Base-by-base conservation (phyloP, 2,113 vertebrate species). In the Mustelus asterias region DNA sequence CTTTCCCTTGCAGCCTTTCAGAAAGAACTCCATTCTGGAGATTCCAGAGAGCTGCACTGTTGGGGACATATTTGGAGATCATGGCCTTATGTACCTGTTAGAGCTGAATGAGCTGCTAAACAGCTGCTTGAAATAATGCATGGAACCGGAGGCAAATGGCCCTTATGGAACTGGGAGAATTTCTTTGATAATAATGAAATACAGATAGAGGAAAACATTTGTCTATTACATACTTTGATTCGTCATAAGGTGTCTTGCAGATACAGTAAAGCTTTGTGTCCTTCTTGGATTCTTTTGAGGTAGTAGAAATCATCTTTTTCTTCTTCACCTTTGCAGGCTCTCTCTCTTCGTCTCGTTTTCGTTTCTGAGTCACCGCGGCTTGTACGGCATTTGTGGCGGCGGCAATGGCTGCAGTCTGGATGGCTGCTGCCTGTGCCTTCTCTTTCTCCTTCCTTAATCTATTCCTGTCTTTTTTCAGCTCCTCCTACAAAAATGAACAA, bases 191-290 rank as follows among this genome's bases (percentile, higher is more conserved):
- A 92, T 65, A 65, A 16, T 93, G 58, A 67, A 93, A 65, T 41
- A 65, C 5, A 22, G 16, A n/a, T 18, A 67, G 16, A 37, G 41
- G 29, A 93, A 67, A 76, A 67, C 9, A 37, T 93, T 93, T 65
- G 3, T 0, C 76, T 0, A 0, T 67, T 96, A 98, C 99, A 98
- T 97, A 99, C 99, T 99, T 99, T 33, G 99, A 99, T 97, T 99
- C 99, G 9, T 99, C 99, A 0, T 99, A 99, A 96, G 99, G 98
- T 13, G 99, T 99, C 97, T 99, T 99, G 97, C 99, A 99, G 97
- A 99, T 98, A 97, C 99, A 99, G 97, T 99, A 99, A 97, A 99
- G 98, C 97, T 99, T 99, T 97, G 98, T 99, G 98, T 99, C 99
- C 97, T 99, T 99, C 98, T 99, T 99, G 95, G 98, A 98, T 97